These are phyloP conservation scores for Bradypodion pumilum DNA, from an alignment of 2,797 vertebrate species.

Conservation along the genomic window DNA sequence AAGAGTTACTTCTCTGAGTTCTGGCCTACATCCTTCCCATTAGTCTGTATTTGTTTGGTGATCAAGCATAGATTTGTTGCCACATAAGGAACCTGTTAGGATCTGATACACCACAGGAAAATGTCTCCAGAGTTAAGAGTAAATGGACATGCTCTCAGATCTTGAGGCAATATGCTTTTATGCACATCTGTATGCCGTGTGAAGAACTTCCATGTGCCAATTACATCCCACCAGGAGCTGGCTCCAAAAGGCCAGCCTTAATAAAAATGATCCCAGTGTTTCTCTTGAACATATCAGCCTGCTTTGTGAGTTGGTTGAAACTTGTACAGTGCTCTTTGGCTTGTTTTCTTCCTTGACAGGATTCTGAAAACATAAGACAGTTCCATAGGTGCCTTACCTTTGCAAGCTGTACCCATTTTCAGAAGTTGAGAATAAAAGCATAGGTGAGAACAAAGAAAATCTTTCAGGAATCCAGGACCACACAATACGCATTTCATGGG, in stretches of 20 bases:
- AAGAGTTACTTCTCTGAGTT: no score
- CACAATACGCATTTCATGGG: constrained; percentile 85
- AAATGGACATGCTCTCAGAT: not conserved
- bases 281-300: not conserved
- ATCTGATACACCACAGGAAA: not conserved
- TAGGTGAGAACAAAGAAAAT: constrained; percentile 84
- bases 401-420: constrained; percentile 81
- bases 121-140: not conserved
- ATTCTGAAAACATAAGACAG: rapidly evolving
- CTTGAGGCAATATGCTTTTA: not conserved
- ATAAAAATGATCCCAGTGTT: not conserved
- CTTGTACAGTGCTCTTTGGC: not conserved
- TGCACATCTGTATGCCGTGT: not conserved
- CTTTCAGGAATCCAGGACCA: constrained; percentile 93
- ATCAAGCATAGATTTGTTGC: not conserved
- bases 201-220: not conserved
- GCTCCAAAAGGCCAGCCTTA: not conserved
- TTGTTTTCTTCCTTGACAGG: not conserved
- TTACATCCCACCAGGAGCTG: not conserved
- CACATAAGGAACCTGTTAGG: not conserved
- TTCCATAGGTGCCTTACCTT: constrained; percentile 70
- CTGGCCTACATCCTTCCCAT: no score
- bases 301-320: not conserved
- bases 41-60: no score
- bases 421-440: constrained; percentile 79